Conservation (phyloP, 2,797 vertebrate genomes). For the Craterocephalus amniculus region DNA sequence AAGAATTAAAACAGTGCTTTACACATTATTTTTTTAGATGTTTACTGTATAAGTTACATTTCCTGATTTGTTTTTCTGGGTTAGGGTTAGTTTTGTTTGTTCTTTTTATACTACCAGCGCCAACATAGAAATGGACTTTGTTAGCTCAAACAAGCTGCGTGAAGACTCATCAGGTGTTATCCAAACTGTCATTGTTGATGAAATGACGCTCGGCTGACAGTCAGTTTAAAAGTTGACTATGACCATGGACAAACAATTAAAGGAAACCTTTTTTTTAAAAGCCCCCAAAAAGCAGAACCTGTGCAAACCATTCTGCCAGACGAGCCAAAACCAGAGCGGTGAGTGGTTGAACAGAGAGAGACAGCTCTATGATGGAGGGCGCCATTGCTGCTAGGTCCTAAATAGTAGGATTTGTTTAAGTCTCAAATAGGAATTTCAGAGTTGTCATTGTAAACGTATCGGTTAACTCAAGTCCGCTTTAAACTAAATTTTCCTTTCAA, state of each 20-base stretch:
- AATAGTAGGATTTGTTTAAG: constrained; percentile 21
- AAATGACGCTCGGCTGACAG: not conserved
- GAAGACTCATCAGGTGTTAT: not conserved
- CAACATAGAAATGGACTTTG: no score
- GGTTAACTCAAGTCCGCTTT: not conserved
- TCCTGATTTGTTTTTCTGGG: no score
- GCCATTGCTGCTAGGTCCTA: not conserved
- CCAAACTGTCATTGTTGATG: not conserved
- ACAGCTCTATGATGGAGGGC: no score
- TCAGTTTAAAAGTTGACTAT: not conserved
- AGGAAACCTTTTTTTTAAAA: not conserved
- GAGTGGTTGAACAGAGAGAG: constrained; percentile 13
- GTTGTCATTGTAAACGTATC: constrained; percentile 12
- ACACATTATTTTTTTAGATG: no score
- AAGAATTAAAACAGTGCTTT: no score
- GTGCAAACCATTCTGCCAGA: not conserved
- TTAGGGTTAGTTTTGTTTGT: no score
- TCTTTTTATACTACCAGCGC: no score
- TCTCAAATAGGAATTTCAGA: not conserved
- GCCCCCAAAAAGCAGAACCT: not conserved
- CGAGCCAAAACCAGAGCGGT: not conserved
- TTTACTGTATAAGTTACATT: no score
- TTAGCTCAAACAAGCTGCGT: no score
- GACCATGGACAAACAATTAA: not conserved
- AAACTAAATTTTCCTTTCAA: not conserved